Base-by-base conservation (phyloP, 92 coral and sea anemone species). In the Actinostola sp. region DNA sequence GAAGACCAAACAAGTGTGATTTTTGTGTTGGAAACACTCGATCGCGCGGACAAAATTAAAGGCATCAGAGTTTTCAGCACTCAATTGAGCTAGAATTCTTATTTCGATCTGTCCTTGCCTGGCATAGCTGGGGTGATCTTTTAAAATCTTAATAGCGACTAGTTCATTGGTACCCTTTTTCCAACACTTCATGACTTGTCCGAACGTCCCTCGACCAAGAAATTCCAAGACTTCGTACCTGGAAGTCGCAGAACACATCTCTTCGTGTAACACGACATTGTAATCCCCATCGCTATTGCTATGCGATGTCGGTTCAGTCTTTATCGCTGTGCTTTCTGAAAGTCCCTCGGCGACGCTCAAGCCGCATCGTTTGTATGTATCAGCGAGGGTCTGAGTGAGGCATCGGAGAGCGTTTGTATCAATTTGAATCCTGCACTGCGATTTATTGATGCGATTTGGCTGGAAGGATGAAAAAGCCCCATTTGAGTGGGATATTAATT, bases 101-200 rank as follows among this genome's bases (percentile, higher is more conserved):
- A 95, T 95, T 64, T 95, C 99, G 27, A 95, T 89, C 42, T 95
- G 99, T 16, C 99, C 99, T 56, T 95, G 99, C 26, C 99, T 87
- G 2, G 97, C 99, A 69, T 95, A 95, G 5, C 97, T 92, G 19
- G 99, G 99, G 80, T 95, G 99, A 70, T 95, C 97, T 65, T 95
- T 95, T 34, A 95, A 75, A 66, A 95, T 88, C 63, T 95, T 95
- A 50, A 95, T 95, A 24, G 99, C 99, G 33, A 85, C 91, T 25
- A 92, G 66, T 59, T 95, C 99, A 60, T 95, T 89, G 1, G 99
- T 92, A 64, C 99, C 99, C 61, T 91, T 92, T 48, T 95, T 95
- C 99, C 99, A 95, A 60, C 99, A 95, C 74, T 95, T 95, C 27
- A 95, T 77, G 34, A 95, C 99, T 76, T 95, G 99, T 36, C 99